Percentiles rank a stretch among this genome's conserved stretches.
Evolutionary conservation across 1,140 invertebrate genomes (phyloP).

Genomic region (Bemisia tabaci): DNA sequence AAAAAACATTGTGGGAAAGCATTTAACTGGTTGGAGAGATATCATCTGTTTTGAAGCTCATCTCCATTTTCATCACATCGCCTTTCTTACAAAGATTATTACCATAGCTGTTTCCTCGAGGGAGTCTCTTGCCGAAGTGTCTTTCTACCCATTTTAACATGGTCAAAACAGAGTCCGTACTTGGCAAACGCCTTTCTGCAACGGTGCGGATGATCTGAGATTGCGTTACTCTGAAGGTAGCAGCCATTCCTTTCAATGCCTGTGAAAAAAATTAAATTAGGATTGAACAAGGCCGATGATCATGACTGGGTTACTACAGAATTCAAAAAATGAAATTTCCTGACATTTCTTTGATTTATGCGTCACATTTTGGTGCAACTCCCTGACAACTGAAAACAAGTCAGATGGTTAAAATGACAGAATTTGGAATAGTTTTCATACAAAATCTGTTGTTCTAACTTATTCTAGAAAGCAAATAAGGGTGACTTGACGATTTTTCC

Average conservation of each 20-base stretch:
- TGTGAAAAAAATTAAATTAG: slow-evolving; percentile 26
- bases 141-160: slow-evolving; percentile 81
- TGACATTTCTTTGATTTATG: no score
- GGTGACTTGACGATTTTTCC: no score
- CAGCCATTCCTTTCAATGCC: slow-evolving; percentile 78
- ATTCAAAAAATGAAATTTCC: no score
- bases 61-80: slow-evolving; percentile 15
- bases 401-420: no score
- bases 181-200: slow-evolving; percentile 68
- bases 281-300: background rate
- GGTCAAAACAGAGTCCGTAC: slow-evolving; percentile 72
- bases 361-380: no score
- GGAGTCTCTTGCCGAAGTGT: slow-evolving; percentile 58
- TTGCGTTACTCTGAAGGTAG: slow-evolving; percentile 73
- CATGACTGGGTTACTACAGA: no score
- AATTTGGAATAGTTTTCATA: no score
- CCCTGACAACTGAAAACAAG: no score
- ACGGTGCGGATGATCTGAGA: slow-evolving; percentile 73
- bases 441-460: no score
- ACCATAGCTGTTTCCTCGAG: slow-evolving; percentile 30
- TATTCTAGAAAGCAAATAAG: no score
- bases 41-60: slow-evolving; percentile 6
- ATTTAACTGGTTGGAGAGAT: background rate
- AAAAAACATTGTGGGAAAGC: background rate
- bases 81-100: slow-evolving; percentile 10